phyloP scores from a whole-genome alignment of 2,113 vertebrate species.

The Embiotoca jacksoni region DNA sequence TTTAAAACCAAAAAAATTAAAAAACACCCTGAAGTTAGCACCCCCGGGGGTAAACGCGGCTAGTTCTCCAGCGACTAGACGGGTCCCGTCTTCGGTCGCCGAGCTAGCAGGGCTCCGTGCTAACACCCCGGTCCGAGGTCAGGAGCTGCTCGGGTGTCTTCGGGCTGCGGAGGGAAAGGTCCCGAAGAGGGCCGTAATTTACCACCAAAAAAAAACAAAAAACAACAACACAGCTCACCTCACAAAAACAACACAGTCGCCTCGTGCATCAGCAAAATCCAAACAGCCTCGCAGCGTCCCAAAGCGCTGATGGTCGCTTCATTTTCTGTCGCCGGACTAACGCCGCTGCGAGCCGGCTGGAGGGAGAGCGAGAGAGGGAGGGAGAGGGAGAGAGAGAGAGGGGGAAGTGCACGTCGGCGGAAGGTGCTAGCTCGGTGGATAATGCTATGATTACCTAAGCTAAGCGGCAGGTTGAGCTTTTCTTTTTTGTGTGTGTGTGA shows the following conservation, averaged over 20 bases:
- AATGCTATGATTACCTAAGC: constrained; percentile 53
- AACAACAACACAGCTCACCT: constrained; percentile 78
- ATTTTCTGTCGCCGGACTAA: constrained; percentile 83
- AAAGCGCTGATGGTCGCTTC: constrained; percentile 80
- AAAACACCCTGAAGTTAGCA: constrained; percentile 54
- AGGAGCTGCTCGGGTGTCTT: constrained; percentile 64
- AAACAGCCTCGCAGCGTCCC: constrained; percentile 75
- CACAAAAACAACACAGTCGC: constrained; percentile 75
- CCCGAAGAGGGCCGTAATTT: no score
- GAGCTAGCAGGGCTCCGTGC: constrained; percentile 69
- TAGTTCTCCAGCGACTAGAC: constrained; percentile 75
- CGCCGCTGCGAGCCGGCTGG: constrained; percentile 80
- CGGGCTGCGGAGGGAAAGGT: not conserved
- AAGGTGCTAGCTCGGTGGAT: constrained; percentile 71
- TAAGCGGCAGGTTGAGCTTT: constrained; percentile 34
- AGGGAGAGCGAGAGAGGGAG: constrained; percentile 76
- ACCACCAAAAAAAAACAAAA: no score
- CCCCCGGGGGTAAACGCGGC: constrained; percentile 50
- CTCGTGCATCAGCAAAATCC: constrained; percentile 84
- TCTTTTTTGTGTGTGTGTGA: constrained; percentile 11
- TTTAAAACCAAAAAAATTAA: not conserved
- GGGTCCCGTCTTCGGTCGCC: constrained; percentile 38
- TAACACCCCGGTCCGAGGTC: constrained; percentile 81
- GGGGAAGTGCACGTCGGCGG: constrained; percentile 83
- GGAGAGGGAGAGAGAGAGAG: constrained; percentile 79